Evolutionary conservation across 2,113 vertebrate species (phyloP).

Genomic region (Phoxinus phoxinus): DNA sequence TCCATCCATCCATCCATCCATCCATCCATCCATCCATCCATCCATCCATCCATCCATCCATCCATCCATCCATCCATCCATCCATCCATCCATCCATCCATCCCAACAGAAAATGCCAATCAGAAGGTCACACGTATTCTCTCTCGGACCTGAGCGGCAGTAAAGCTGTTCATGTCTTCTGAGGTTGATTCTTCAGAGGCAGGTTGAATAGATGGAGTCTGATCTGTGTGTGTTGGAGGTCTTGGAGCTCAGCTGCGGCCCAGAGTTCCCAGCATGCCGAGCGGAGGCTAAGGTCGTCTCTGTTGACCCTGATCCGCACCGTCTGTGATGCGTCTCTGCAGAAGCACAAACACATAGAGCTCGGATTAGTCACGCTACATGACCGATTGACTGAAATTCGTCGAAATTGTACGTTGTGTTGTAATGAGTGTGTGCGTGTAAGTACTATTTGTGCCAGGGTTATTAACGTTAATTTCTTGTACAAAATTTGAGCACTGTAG

Average conservation of each 20-base stretch:
- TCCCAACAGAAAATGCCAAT: no score
- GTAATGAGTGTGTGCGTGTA: not conserved
- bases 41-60: no score
- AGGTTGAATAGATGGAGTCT: not conserved
- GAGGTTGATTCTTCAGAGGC: not conserved
- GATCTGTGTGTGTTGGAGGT: not conserved
- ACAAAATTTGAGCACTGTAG: no score
- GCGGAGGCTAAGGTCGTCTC: conserved; percentile 1
- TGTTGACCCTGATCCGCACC: conserved; percentile 46
- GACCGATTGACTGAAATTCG: not conserved
- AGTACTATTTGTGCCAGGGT: not conserved
- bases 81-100: no score
- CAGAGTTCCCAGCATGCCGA: conserved; percentile 3
- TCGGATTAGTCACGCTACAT: not conserved
- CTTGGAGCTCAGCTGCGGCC: not conserved
- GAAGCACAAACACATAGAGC: not conserved
- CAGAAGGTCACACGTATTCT: not conserved
- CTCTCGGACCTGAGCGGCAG: not conserved
- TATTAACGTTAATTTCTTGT: not conserved
- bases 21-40: no score
- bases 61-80: no score
- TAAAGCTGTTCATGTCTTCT: not conserved
- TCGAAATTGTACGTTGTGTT: not conserved
- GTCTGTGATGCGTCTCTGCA: conserved; percentile 17
- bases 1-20: no score